These are phyloP conservation scores for Ennomos quercinarius DNA, from an alignment of 2,888 invertebrate genomes.

Conservation along the genomic window DNA sequence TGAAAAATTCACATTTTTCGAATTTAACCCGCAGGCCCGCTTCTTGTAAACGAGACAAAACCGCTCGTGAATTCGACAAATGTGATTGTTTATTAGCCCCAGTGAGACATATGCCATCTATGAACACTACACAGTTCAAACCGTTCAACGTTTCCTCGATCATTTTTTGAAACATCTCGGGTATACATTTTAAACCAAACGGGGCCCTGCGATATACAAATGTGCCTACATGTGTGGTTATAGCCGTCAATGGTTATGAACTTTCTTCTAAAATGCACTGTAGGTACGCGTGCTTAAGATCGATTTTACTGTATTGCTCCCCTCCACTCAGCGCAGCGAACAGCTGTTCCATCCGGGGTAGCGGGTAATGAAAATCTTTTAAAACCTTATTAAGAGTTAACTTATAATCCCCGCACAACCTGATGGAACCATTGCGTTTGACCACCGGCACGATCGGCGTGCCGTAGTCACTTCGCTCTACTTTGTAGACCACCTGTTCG, in stretches of 20 bases:
- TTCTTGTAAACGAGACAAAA: too few relatives aligned
- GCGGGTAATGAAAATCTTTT: conserved; percentile 14
- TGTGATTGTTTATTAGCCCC: too few relatives aligned
- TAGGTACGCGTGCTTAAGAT: conserved; percentile 23
- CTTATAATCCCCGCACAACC: conserved; percentile 44
- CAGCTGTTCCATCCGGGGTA: conserved; percentile 38
- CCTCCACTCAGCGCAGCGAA: conserved; percentile 24
- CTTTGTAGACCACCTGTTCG: conserved; percentile 39
- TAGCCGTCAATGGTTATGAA: conserved; percentile 23
- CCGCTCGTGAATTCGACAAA: too few relatives aligned
- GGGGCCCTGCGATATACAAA: conserved; percentile 22
- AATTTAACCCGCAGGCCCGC: too few relatives aligned
- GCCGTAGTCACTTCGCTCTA: conserved; percentile 42
- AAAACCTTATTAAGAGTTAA: conserved; percentile 39
- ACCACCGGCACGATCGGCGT: conserved; percentile 46
- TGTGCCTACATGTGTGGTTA: conserved; percentile 28
- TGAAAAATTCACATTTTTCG: too few relatives aligned
- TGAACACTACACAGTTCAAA: too few relatives aligned
- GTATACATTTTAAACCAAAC: conserved; percentile 26
- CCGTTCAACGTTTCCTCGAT: conserved; percentile 46
- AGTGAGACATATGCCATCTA: too few relatives aligned
- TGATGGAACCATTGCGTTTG: conserved; percentile 34
- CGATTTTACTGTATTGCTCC: conserved; percentile 25
- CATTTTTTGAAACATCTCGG: conserved; percentile 46
- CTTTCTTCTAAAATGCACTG: conserved; percentile 12